These are phyloP conservation scores for Prunella himalayana DNA, from an alignment of 2,113 vertebrate genomes.

Conservation along the genomic window DNA sequence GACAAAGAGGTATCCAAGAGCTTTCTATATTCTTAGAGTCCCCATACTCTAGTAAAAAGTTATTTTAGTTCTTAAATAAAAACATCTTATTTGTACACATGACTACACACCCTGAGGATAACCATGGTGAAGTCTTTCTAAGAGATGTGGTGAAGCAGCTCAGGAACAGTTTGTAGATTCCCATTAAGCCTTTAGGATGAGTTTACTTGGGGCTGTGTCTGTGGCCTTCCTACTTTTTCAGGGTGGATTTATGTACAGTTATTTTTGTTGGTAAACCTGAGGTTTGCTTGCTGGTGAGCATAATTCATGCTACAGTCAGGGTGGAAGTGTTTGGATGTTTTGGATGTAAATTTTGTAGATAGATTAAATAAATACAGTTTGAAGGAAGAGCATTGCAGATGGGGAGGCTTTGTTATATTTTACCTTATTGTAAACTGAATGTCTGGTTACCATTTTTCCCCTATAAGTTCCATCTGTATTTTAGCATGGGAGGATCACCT, in stretches of 20 bases:
- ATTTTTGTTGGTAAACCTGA: not conserved
- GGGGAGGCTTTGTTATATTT: not conserved
- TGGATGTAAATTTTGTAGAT: not conserved
- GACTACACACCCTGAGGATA: not conserved
- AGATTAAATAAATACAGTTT: not conserved
- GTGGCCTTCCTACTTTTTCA: not conserved
- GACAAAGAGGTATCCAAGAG: not conserved
- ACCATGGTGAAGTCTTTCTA: not conserved
- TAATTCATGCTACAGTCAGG: not conserved
- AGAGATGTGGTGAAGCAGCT: not conserved
- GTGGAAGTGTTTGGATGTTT: not conserved
- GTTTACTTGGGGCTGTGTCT: not conserved
- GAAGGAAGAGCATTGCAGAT: not conserved
- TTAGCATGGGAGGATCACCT: not conserved
- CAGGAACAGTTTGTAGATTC: not conserved
- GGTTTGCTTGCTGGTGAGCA: not conserved
- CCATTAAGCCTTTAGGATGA: not conserved
- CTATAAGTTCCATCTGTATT: not conserved
- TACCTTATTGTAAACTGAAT: not conserved
- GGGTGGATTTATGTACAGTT: not conserved
- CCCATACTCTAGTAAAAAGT: not conserved
- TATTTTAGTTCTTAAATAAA: not conserved
- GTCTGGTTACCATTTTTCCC: not conserved
- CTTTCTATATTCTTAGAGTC: not conserved
- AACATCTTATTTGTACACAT: not conserved